These are phyloP conservation scores for Silurus aristotelis DNA, from an alignment of 2,797 vertebrate genomes.

Conservation along the genomic window DNA sequence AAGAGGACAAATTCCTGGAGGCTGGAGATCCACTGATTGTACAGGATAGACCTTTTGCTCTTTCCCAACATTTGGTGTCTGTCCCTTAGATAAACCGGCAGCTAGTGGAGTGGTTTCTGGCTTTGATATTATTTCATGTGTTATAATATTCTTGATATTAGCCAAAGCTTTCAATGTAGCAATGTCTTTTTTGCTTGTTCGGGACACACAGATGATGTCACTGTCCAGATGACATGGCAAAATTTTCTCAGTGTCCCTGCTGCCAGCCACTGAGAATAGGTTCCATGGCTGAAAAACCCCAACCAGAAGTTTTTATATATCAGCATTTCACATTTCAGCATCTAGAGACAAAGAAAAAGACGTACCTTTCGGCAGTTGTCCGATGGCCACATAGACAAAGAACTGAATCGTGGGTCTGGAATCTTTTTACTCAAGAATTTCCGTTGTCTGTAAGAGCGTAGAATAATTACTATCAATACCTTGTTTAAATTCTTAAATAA, in stretches of 20 bases:
- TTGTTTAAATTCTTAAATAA: not conserved
- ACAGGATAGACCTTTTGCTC: not conserved
- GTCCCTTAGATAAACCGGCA: not conserved
- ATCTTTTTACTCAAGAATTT: slow-evolving; percentile 62
- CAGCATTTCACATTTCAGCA: not conserved
- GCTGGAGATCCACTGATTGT: not conserved
- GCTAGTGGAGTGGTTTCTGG: not conserved
- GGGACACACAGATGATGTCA: not conserved
- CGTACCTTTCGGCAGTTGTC: slow-evolving; percentile 21
- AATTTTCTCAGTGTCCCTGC: slow-evolving; percentile 5
- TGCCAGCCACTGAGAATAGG: not conserved
- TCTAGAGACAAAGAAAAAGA: not conserved
- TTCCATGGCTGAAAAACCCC: not conserved
- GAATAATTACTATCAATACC: not conserved
- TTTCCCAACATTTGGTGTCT: not conserved
- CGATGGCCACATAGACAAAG: slow-evolving; percentile 59
- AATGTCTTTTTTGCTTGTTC: not conserved
- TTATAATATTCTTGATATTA: not conserved
- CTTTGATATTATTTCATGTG: not conserved
- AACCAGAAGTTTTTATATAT: not conserved
- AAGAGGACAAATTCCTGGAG: not conserved
- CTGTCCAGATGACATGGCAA: slow-evolving; percentile 24
- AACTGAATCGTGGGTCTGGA: slow-evolving; percentile 69
- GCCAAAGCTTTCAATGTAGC: not conserved
- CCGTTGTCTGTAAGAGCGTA: slow-evolving; percentile 58